Evolutionary conservation across 2,113 vertebrate genomes (phyloP).

Genomic region (Pristiophorus japonicus): DNA sequence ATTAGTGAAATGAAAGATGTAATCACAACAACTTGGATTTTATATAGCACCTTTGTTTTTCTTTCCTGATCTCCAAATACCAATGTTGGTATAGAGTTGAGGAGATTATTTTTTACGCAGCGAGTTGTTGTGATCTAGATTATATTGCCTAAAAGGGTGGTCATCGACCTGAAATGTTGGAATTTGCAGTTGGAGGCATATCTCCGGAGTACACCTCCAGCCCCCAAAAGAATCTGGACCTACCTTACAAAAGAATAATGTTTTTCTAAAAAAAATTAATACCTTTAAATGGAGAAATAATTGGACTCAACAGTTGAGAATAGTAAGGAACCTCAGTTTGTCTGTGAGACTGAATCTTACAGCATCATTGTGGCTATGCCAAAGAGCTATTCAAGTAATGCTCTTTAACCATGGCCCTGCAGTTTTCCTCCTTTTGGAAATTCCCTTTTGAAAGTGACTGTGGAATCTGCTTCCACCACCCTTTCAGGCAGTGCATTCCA

Average conservation of each 20-base stretch:
- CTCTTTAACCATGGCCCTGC: neutral
- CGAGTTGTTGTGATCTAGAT: too few relatives aligned
- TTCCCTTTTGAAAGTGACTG: neutral
- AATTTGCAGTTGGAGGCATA: neutral
- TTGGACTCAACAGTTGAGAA: neutral
- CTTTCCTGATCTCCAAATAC: too few relatives aligned
- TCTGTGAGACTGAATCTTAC: neutral
- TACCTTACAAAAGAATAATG: neutral
- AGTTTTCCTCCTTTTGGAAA: neutral
- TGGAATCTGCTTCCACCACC: neutral
- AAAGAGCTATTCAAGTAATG: neutral
- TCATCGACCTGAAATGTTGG: too few relatives aligned
- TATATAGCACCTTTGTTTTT: neutral
- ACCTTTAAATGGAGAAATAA: neutral
- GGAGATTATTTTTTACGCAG: too few relatives aligned
- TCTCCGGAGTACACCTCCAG: neutral
- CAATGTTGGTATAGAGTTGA: too few relatives aligned
- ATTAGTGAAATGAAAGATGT: neutral
- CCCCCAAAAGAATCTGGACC: too few relatives aligned
- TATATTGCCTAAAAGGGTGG: too few relatives aligned
- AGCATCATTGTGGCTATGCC: neutral
- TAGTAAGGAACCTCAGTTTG: neutral
- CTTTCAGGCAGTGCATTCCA: neutral
- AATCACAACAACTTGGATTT: neutral
- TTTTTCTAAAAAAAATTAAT: neutral